A percentile compares a stretch with the other conserved stretches of the same genome.
phyloP scores from a whole-genome alignment of 1,140 invertebrate genomes.

The Aradophagus sp. region DNA sequence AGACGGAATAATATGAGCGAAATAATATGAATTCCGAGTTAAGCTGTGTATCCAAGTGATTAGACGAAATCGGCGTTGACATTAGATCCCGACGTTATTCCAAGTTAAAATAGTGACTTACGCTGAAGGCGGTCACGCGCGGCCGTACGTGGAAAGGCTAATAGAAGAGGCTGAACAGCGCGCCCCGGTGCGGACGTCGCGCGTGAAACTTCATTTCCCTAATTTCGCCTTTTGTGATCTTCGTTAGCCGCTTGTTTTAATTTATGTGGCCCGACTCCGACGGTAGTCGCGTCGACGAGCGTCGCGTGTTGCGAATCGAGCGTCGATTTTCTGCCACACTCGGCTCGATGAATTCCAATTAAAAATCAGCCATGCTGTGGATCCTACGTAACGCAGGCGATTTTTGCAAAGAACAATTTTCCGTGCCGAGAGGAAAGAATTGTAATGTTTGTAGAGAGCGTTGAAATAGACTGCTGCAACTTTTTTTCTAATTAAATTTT shows the following conservation, averaged over 20 bases:
- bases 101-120: conserved; percentile 42
- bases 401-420: too few species aligned
- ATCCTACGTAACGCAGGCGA: too few species aligned
- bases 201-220: conserved; percentile 41
- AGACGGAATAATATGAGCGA: conserved; percentile 11
- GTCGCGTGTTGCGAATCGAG: conserved; percentile 4
- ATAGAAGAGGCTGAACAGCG: conserved; percentile 6
- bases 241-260: conserved; percentile 44
- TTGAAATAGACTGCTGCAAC: too few species aligned
- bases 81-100: conserved; percentile 31
- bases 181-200: neutral
- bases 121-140: conserved; percentile 21
- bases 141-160: conserved; percentile 21
- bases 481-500: too few species aligned
- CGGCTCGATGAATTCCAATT: neutral
- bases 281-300: neutral
- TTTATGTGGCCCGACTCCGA: conserved; percentile 33
- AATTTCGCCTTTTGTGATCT: conserved; percentile 46
- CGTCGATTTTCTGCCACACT: too few species aligned
- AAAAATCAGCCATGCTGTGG: neutral
- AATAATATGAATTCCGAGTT: conserved; percentile 15
- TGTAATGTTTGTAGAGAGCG: too few species aligned
- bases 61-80: conserved; percentile 27
- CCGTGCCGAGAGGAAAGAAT: too few species aligned
- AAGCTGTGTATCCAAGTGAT: conserved; percentile 40